Base-by-base conservation (phyloP, 2,113 vertebrate species). In the Periophthalmodon schlosseri region DNA sequence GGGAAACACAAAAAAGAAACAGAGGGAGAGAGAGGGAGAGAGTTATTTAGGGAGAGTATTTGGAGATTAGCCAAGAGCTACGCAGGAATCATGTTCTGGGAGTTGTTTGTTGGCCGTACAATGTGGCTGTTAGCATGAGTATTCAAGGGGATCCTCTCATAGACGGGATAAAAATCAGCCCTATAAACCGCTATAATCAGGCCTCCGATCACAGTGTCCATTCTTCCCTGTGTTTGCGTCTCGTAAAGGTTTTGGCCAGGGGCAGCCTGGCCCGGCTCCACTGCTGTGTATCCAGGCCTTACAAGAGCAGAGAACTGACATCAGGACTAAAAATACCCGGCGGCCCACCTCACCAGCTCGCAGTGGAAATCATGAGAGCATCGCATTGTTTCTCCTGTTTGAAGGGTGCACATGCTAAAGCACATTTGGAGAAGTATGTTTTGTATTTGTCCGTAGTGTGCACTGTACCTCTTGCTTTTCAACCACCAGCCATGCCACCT, bases 401-500 rank as follows among this genome's bases (percentile, higher is more conserved):
- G 61, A 57, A 74, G 56, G 67, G 50, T 76, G 81, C 58, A 57
- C 77, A 74, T 54, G 67, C 54, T 77, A 56, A 36, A 60, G 47
- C 14, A 66, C 33, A 69, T 73, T 78, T 67, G 65, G 21, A 49
- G 74, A 80, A 60, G 54, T 61, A 70, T 34, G 50, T 63, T 63
- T 63, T 33, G 15, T 34, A 34, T 61, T 61, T 61, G 58, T 63
- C 3, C 15, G 0, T 11, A 50, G 11, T 2, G 36, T 46, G 28
- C 57, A 39, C 56, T 9, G 14, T 96, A 99, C 97, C 97, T 99
- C 97, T 87, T 98, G 96, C 95, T 99, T 99, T 94, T 99, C 97
- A 90, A 99, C 97, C 92, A 99, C 97, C 93, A 99, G 95, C 97
- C 97, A 99, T 84, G 97, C 97, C 91, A 99, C 97, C 95, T 99